phyloP scores from a whole-genome alignment of 53 echinoderm and acorn worm genomes.

The Luidia sarsii region DNA sequence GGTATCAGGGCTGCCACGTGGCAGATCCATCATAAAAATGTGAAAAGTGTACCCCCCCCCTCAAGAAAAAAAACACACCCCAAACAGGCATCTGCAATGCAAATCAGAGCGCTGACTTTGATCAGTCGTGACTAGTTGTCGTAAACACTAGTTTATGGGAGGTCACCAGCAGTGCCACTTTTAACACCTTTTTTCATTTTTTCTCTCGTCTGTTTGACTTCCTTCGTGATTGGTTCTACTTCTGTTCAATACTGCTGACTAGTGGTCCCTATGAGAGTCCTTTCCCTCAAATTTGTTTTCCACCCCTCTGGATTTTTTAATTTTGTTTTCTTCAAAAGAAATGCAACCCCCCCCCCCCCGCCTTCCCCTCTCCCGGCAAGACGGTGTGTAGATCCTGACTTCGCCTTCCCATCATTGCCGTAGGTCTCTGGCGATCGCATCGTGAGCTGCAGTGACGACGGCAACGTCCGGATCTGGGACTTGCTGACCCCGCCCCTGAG shows the following conservation, averaged over 20 bases:
- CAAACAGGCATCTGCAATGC: constrained; percentile 16
- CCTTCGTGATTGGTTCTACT: constrained; percentile 21
- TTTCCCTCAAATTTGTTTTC: too few relatives aligned
- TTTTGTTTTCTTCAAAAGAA: too few relatives aligned
- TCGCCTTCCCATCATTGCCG: too few relatives aligned
- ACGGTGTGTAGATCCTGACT: neutral
- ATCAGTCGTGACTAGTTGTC: neutral
- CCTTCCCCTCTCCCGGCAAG: neutral
- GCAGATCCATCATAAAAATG: constrained; percentile 21
- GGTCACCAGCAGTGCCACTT: constrained; percentile 7
- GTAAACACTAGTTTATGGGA: constrained; percentile 38
- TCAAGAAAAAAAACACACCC: too few relatives aligned
- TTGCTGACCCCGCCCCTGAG: constrained; percentile 86
- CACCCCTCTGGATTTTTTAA: too few relatives aligned
- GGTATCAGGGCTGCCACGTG: too few relatives aligned
- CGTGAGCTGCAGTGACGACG: constrained; percentile 98
- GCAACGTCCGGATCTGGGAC: constrained; percentile 96
- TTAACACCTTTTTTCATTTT: constrained; percentile 29
- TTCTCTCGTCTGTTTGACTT: constrained; percentile 14
- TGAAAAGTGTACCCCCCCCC: too few relatives aligned
- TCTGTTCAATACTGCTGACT: too few relatives aligned
- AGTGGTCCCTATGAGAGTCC: too few relatives aligned
- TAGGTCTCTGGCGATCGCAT: constrained; percentile 86
- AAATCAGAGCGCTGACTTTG: neutral
- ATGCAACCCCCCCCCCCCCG: too few relatives aligned